A percentile compares a stretch with the other conserved stretches of the same genome.
phyloP scores from a whole-genome alignment of 2,888 invertebrate species.

The Diarsia rubi region DNA sequence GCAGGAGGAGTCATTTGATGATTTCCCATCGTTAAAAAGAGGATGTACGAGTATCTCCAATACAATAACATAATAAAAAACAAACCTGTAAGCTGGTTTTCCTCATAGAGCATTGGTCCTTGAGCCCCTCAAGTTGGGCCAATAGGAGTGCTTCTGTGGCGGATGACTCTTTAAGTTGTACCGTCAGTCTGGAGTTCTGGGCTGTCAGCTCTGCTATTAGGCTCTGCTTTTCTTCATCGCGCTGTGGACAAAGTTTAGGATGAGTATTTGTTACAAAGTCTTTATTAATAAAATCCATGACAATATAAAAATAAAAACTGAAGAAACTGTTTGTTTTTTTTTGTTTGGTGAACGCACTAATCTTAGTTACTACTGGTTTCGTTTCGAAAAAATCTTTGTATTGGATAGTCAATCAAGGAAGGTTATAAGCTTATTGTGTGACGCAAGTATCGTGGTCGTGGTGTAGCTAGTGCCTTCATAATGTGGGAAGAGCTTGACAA shows the following conservation, averaged over 20 bases:
- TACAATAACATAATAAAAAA: not conserved
- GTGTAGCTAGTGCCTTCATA: not conserved
- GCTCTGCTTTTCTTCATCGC: slow-evolving; percentile 95
- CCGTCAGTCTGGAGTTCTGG: slow-evolving; percentile 96
- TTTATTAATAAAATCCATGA: not conserved
- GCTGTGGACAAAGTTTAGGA: slow-evolving; percentile 80
- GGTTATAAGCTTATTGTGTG: too few species aligned
- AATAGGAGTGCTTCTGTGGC: slow-evolving; percentile 95
- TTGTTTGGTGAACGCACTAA: too few species aligned
- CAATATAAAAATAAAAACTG: too few species aligned
- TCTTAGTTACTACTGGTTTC: too few species aligned
- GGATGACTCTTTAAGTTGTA: slow-evolving; percentile 96
- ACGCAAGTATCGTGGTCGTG: too few species aligned
- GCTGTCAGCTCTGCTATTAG: slow-evolving; percentile 96
- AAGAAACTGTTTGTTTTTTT: too few species aligned
- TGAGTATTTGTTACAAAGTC: not conserved
- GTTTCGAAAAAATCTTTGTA: too few species aligned
- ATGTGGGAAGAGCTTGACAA: not conserved
- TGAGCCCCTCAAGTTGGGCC: slow-evolving; percentile 95
- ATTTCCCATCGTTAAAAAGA: too few species aligned
- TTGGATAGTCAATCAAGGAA: too few species aligned
- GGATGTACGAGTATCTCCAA: not conserved
- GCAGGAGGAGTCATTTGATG: too few species aligned
- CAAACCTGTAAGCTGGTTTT: slow-evolving; percentile 92
- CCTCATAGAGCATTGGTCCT: slow-evolving; percentile 96